A percentile compares a stretch with the other conserved stretches of the same genome.
Evolutionary conservation across 2,797 vertebrate genomes (phyloP).

Genomic region (Crocodylus rhombifer): DNA sequence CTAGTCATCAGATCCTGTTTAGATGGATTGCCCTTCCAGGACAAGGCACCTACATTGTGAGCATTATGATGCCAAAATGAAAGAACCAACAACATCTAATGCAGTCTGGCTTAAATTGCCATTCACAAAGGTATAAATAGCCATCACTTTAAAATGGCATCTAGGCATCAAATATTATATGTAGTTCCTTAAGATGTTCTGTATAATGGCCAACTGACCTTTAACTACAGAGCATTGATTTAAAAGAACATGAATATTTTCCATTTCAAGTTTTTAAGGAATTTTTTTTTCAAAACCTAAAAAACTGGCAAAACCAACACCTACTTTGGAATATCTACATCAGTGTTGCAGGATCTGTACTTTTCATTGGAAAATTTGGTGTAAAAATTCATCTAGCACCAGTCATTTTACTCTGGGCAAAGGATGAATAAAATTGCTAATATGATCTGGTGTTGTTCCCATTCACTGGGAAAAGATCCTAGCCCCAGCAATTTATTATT

Average conservation of each 20-base stretch:
- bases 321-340: not conserved
- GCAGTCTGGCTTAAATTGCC: not conserved
- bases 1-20: too few relatives aligned
- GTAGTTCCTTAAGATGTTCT: slow-evolving; percentile 31
- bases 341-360: not conserved
- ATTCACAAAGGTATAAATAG: not conserved
- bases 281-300: not conserved
- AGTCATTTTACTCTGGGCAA: slow-evolving; percentile 27
- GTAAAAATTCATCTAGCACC: not conserved
- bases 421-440: slow-evolving; percentile 58
- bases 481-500: slow-evolving; percentile 1
- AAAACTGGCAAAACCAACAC: not conserved
- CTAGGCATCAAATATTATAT: not conserved
- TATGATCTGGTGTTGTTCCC: slow-evolving; percentile 26
- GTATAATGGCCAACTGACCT: not conserved
- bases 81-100: too few relatives aligned
- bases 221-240: slow-evolving; percentile 2
- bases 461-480: slow-evolving; percentile 35
- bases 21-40: too few relatives aligned
- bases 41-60: too few relatives aligned
- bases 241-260: not conserved
- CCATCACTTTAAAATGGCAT: not conserved
- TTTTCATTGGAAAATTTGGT: slow-evolving; percentile 2
- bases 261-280: not conserved
- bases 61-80: too few relatives aligned